These are phyloP conservation scores for Leucophenga varia DNA, from an alignment of 1,140 invertebrate genomes.

Conservation along the genomic window DNA sequence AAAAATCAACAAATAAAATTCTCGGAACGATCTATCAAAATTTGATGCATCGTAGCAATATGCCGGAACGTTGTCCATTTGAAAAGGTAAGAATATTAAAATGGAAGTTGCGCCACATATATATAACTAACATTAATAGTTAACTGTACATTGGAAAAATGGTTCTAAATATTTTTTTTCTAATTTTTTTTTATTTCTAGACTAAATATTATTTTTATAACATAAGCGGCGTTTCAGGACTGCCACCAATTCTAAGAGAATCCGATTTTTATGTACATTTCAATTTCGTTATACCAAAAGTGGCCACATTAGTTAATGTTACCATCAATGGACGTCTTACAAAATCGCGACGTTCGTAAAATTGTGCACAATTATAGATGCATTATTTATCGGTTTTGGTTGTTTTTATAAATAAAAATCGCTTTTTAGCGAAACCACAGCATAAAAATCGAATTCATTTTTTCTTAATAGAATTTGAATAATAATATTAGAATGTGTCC, in stretches of 20 bases:
- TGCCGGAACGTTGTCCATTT: constrained; percentile 21
- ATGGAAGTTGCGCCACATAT: not conserved
- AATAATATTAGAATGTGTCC: too few species aligned
- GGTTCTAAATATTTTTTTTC: too few species aligned
- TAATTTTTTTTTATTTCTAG: not conserved
- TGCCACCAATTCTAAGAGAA: constrained; percentile 29
- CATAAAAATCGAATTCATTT: too few species aligned
- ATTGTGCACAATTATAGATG: too few species aligned
- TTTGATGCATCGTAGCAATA: constrained; percentile 11
- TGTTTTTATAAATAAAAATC: too few species aligned
- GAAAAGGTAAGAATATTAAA: constrained; percentile 13
- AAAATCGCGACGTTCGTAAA: not conserved
- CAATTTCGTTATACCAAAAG: constrained; percentile 25
- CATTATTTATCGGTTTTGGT: too few species aligned
- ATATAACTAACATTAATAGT: too few species aligned
- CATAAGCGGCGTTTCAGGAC: constrained; percentile 15
- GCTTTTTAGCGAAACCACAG: too few species aligned
- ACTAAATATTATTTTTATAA: constrained; percentile 22
- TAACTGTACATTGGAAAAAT: too few species aligned
- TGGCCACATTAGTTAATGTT: constrained; percentile 17
- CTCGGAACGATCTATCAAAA: constrained; percentile 23
- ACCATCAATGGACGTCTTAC: constrained; percentile 17
- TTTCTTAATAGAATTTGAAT: too few species aligned
- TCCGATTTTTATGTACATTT: constrained; percentile 20
- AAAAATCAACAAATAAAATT: constrained; percentile 21